These are phyloP conservation scores for Trachops cirrhosus DNA, from an alignment of 2,797 vertebrate genomes.

Conservation along the genomic window DNA sequence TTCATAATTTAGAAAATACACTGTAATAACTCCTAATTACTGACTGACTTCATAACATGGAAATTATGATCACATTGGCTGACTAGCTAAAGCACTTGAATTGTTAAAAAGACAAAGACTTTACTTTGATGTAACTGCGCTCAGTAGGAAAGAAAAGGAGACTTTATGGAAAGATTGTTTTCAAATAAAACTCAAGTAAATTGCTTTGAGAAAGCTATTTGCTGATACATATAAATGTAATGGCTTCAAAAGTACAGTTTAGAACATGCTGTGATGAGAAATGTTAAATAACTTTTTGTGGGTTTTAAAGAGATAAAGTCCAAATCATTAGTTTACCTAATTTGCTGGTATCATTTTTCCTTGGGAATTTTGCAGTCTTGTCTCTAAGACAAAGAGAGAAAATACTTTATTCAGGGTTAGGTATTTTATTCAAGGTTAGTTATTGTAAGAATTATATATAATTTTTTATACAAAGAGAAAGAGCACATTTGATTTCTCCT, in stretches of 20 bases:
- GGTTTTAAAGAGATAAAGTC: not conserved
- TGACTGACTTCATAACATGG: not conserved
- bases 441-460: not conserved
- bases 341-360: not conserved
- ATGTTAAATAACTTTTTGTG: not conserved
- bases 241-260: not conserved
- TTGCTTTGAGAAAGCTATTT: not conserved
- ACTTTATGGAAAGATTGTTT: constrained; percentile 18
- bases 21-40: not conserved
- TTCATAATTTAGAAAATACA: not conserved
- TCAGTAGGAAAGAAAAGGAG: not conserved
- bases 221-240: not conserved
- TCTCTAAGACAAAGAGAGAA: not conserved
- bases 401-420: not conserved
- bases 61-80: not conserved
- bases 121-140: constrained; percentile 17
- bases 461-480: not conserved
- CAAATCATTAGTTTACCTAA: not conserved
- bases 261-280: not conserved
- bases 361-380: not conserved
- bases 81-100: constrained; percentile 15
- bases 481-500: not conserved
- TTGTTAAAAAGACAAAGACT: constrained; percentile 35
- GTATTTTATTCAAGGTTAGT: not conserved
- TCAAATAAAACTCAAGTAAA: constrained; percentile 3